These are phyloP conservation scores for Heliconius congener DNA, from an alignment of 1,140 invertebrate genomes.

Conservation along the genomic window DNA sequence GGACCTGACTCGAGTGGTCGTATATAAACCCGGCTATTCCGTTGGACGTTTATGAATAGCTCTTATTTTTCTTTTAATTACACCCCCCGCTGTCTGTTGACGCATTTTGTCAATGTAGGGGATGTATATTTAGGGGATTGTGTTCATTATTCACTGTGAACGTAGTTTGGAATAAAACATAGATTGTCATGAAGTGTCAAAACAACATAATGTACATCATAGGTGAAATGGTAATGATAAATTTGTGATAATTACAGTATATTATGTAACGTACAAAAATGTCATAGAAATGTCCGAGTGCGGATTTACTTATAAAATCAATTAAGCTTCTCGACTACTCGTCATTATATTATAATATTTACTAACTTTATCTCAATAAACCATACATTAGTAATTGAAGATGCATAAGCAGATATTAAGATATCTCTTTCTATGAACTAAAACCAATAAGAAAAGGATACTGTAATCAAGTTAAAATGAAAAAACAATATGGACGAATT, in stretches of 20 bases:
- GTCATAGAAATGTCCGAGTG: no score
- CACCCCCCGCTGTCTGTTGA: conserved; percentile 59
- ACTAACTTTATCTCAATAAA: neutral
- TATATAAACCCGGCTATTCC: conserved; percentile 71
- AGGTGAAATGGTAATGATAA: no score
- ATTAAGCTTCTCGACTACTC: no score
- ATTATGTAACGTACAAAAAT: no score
- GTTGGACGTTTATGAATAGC: conserved; percentile 77
- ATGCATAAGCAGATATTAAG: neutral
- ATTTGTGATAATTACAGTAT: no score
- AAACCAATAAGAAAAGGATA: no score
- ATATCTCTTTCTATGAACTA: no score
- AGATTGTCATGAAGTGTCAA: neutral
- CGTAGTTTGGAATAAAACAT: neutral
- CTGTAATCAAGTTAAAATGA: no score
- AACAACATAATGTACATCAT: neutral
- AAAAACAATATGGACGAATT: no score
- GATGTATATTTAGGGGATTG: conserved; percentile 16
- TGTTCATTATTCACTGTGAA: neutral
- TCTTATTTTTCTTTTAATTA: conserved; percentile 81
- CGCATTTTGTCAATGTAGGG: conserved; percentile 48
- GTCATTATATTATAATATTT: neutral
- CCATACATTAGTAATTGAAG: neutral
- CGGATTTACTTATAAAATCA: no score
- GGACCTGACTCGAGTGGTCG: conserved; percentile 51